Base-by-base conservation (phyloP, 1,140 invertebrate genomes). In the Danaus melanippus region DNA sequence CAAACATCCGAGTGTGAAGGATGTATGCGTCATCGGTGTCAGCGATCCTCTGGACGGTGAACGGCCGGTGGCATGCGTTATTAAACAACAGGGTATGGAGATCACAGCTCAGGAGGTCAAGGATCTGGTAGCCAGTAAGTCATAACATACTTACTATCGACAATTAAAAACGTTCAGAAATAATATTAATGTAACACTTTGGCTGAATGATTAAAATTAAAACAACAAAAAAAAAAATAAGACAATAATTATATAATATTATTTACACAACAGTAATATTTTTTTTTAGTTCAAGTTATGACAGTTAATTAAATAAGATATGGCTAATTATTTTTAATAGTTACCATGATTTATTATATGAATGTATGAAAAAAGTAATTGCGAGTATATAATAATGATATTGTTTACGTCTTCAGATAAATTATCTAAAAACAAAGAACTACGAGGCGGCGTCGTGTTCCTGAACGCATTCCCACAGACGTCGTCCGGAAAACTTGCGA, bases 1-100 rank as follows among this genome's bases (percentile, higher is more conserved):
- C 6, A 46, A 17, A 9, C 69, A 70, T 46, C 51, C 58, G 5
- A 68, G 50, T 17, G 88, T 97, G 1, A 63, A 76, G n/a, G 95
- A 96, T 66, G 94, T 91, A 0, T 94, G 92, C 8, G 95, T 97
- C 5, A 89, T 96, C 65, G 94, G 95, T 4, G 80, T 95, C 40
- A 90, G 92, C 0, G 90, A 96, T 70, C 79, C 81, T 4, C 83
- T 84, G 42, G 88, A 85, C 62, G 94, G 94, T 1, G 94, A 97
- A 81, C 83, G 91, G 10, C 93, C 95, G 0, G 90, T 89, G 49
- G 93, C 92, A 1, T 91, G 91, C 62, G 87, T 91, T 89, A 88
- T 76, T 8, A 51, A 47, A 0, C 15, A 58, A 11, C 17, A 56
- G 1, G 53, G 54, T 6, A 45, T 5, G 4, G 12, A 42, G 0